Evolutionary conservation across 1,140 invertebrate species (phyloP).

Genomic region (Propsilocerus akamusi): DNA sequence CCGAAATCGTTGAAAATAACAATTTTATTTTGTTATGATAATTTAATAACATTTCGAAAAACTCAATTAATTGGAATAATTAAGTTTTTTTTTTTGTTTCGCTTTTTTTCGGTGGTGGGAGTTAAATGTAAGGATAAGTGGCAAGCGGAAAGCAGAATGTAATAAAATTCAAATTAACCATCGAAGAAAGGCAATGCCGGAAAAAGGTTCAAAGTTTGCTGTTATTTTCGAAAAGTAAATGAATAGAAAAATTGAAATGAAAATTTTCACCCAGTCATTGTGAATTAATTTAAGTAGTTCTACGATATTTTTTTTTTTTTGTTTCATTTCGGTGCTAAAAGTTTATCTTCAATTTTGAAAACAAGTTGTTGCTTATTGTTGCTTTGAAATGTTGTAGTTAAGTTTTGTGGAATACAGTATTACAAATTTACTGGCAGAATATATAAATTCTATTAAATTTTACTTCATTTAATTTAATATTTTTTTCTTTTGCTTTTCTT

Average conservation of each 20-base stretch:
- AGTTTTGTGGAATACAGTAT: too few relatives aligned
- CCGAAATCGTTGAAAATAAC: too few relatives aligned
- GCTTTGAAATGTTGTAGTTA: too few relatives aligned
- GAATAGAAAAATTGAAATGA: neutral
- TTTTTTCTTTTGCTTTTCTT: too few relatives aligned
- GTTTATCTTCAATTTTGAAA: neutral
- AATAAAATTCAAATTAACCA: constrained; percentile 3
- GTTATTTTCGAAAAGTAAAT: neutral
- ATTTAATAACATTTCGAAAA: too few relatives aligned
- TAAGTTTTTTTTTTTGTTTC: neutral
- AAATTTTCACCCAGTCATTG: neutral
- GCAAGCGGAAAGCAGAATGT: too few relatives aligned
- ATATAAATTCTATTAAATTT: too few relatives aligned
- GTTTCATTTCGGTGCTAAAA: too few relatives aligned
- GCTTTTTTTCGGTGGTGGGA: neutral
- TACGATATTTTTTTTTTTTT: neutral
- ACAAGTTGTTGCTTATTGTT: too few relatives aligned
- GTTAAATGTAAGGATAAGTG: neutral
- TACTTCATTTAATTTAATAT: too few relatives aligned
- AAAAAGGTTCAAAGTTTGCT: neutral
- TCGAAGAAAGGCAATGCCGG: neutral
- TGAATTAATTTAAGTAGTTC: constrained; percentile 2
- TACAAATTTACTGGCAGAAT: too few relatives aligned
- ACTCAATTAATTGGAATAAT: constrained; percentile 4
- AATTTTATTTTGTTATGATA: too few relatives aligned